Evolutionary conservation across 1,140 invertebrate species (phyloP).

Genomic region (Gonioctena quinquepunctata): DNA sequence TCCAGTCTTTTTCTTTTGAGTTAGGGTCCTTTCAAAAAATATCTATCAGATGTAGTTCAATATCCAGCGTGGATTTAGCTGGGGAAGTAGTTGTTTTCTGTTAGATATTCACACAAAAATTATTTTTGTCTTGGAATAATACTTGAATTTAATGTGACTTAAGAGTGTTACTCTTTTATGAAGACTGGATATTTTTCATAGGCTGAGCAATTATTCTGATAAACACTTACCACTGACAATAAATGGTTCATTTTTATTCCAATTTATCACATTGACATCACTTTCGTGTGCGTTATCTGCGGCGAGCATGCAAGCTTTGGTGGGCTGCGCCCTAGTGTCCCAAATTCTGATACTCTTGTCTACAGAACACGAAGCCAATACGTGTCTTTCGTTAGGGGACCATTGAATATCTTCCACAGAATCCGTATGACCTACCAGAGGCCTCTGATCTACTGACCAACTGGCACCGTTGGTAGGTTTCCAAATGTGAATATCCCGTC

Average conservation of each 20-base stretch:
- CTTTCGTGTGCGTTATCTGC: constrained; percentile 82
- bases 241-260: constrained; percentile 91
- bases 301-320: constrained; percentile 92
- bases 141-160: background rate
- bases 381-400: constrained; percentile 94
- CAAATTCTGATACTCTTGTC: constrained; percentile 90
- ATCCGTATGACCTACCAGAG: constrained; percentile 83
- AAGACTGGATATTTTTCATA: too few relatives aligned
- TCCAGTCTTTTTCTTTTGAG: too few relatives aligned
- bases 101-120: too few relatives aligned
- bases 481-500: constrained; percentile 93
- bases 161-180: too few relatives aligned
- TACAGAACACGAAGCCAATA: constrained; percentile 94
- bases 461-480: constrained; percentile 70
- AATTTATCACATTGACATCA: constrained; percentile 97
- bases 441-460: constrained; percentile 89
- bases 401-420: constrained; percentile 99
- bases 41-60: too few relatives aligned
- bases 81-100: too few relatives aligned
- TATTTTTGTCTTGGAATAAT: background rate
- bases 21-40: too few relatives aligned
- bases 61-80: too few relatives aligned
- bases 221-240: constrained; percentile 76
- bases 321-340: constrained; percentile 83
- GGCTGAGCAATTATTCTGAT: too few relatives aligned